Percentiles rank a stretch among this genome's conserved stretches.
phyloP scores from a whole-genome alignment of 2,797 vertebrate species.

The Anguilla megastoma region DNA sequence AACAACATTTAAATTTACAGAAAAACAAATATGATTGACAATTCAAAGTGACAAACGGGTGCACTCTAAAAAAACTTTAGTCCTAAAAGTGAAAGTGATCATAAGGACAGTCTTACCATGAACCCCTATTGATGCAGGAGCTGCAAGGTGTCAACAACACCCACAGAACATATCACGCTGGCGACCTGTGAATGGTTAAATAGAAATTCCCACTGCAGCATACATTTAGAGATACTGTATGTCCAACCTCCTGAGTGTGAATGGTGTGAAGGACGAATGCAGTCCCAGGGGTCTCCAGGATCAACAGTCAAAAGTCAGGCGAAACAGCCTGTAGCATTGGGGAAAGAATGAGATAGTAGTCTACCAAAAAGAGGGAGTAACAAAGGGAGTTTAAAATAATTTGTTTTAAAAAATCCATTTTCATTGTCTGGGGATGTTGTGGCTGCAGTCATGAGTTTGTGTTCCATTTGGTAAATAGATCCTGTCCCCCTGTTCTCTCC shows the following conservation, averaged over 20 bases:
- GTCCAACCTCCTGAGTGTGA: slow-evolving; percentile 63
- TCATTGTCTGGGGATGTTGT: slow-evolving; percentile 26
- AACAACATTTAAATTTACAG: slow-evolving; percentile 68
- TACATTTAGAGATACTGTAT: slow-evolving; percentile 65
- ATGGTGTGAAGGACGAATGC: slow-evolving; percentile 51
- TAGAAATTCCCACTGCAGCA: slow-evolving; percentile 64
- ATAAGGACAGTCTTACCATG: slow-evolving; percentile 18
- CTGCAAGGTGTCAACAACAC: neutral
- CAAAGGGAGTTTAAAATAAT: slow-evolving; percentile 69
- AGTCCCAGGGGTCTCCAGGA: neutral
- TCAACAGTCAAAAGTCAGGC: neutral
- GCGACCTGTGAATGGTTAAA: neutral
- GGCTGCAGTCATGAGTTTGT: neutral
- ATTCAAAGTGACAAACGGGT: slow-evolving; percentile 56
- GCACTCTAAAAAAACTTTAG: slow-evolving; percentile 55
- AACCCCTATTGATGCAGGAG: neutral
- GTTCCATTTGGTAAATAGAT: slow-evolving; percentile 13
- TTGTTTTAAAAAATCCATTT: slow-evolving; percentile 43
- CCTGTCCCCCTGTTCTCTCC: neutral
- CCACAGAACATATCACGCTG: neutral
- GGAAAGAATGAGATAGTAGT: slow-evolving; percentile 28
- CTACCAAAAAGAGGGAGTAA: slow-evolving; percentile 70
- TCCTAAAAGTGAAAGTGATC: slow-evolving; percentile 2
- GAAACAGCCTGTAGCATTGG: neutral
- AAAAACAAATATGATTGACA: slow-evolving; percentile 64